Base-by-base conservation (phyloP, 2,888 invertebrate genomes). In the Platycheirus albimanus region DNA sequence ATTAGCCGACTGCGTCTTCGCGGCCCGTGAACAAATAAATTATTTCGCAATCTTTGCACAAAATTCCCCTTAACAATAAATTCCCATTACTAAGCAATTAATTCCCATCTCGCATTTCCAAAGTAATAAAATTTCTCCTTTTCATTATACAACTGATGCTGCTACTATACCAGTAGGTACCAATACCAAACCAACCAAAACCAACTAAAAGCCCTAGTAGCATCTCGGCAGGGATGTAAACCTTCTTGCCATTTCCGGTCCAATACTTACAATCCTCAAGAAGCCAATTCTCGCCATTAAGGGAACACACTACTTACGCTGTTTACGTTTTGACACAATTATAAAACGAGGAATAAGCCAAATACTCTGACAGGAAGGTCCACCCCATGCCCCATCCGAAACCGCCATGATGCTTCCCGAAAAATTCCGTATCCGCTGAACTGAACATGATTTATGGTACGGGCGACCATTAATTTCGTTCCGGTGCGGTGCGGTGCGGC, bases 61-160 rank as follows among this genome's bases (percentile, higher is more conserved):
- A 80, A n/a, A 64, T 66, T 49, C 30, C 64, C 38, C 47, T 45
- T 51, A 52, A 81, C 47, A 63, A 81, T 81, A 81, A 81, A 81
- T 81, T 81, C 77, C 71, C 76, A 81, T 81, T 81, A 77, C 71
- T 38, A 71, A 77, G 81, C 81, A 77, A 81, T 81, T 81, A 81
- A 77, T 81, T 81, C 76, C 61, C 71, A 66, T 77, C 71, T 81
- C 56, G 36, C 52, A 70, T 80, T 77, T 64, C 45, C 45, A 75
- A 70, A 80, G 80, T 64, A 80, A 80, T 80, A 80, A 80, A 80
- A 80, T 80, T 51, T 80, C 43, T 49, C 64, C 11, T 19, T 45
- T 30, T 19, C 3, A 20, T 20, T 4, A 24, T 24, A 61, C 28
- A n/a, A n/a, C n/a, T n/a, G n/a, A n/a, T n/a, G n/a, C n/a, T n/a